Evolutionary conservation across 2,113 vertebrate species (phyloP), one percentile per base, ranked within the genome.

Genomic region (Plotosus lineatus): DNA sequence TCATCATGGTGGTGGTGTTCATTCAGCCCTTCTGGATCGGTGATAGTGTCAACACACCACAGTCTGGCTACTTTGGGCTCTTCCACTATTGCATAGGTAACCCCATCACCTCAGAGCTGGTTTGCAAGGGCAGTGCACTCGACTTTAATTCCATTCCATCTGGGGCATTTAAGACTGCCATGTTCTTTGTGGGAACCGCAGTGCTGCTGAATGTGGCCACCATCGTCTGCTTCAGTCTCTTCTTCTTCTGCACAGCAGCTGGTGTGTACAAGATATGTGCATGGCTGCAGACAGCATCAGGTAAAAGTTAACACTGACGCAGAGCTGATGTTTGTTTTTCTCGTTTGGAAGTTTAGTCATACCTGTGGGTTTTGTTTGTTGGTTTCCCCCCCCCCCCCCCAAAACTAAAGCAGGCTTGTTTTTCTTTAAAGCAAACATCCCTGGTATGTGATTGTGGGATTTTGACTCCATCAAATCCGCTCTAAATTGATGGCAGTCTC

Each of bases 1-100:
- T 99, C 87, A 95, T 99, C 84, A 94, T 94, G 84, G 88, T 96
- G 88, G 96, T 97, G 87, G 94, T 96, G 77, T 99, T 98, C 90
- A 97, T 99, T 88, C 98, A 99, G 89, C 97, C 98, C 0, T 99
- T 93, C 91, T 98, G 97, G 97, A 98, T 99, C 53, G 97, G 98
- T 4, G 98, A 98, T 93, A 98, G 97, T 75, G 94, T 98, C 48
- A 93, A 94, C 91, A 98, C 97, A 0, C 97, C 97, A 0, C 96
- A 98, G 87, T 96, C 96, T 1, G 98, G 97, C 0, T 98, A 98
- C 90, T 99, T 99, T 23, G 98, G 98, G 80, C 95, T 99, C 51
- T 98, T 96, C 90, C 94, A 96, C 87, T 98, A 98, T 88, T 99
- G 97, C 87, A 94, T 98, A 86, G 97, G 98, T 74, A 98, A 98